These are phyloP conservation scores for Sciurus carolinensis DNA, from an alignment of 2,797 vertebrate genomes.

Conservation along the genomic window DNA sequence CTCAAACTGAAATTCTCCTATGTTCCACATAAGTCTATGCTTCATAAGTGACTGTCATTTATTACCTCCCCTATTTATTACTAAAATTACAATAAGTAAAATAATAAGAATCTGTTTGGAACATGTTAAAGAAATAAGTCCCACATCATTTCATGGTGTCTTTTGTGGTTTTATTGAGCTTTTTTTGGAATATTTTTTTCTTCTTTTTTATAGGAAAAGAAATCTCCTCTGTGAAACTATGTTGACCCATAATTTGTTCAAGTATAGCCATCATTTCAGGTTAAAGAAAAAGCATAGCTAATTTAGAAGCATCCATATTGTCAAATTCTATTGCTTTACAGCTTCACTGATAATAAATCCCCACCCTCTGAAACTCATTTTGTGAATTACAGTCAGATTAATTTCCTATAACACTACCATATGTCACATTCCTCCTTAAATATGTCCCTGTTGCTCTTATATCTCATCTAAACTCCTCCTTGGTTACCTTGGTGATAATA, in stretches of 20 bases:
- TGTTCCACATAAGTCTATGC: not conserved
- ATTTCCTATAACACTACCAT: not conserved
- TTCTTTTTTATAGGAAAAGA: slow-evolving; percentile 20
- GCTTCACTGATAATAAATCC: not conserved
- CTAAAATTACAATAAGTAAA: not conserved
- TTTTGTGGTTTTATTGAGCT: not conserved
- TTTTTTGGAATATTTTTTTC: not conserved
- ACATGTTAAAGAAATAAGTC: not conserved
- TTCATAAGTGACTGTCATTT: not conserved
- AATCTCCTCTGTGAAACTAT: not conserved
- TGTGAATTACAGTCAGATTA: not conserved
- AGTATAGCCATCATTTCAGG: not conserved
- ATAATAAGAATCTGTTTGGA: not conserved
- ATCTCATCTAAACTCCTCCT: not conserved
- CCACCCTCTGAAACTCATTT: not conserved
- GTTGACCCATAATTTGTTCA: not conserved
- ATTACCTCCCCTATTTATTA: not conserved
- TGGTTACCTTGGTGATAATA: not conserved
- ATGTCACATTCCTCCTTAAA: not conserved
- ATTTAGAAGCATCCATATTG: not conserved
- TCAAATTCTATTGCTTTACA: not conserved
- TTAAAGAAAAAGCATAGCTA: not conserved
- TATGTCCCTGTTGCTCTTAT: not conserved
- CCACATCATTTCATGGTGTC: not conserved
- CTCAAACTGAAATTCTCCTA: not conserved